Base-by-base conservation (phyloP, 2,797 vertebrate species). In the Channa striata region DNA sequence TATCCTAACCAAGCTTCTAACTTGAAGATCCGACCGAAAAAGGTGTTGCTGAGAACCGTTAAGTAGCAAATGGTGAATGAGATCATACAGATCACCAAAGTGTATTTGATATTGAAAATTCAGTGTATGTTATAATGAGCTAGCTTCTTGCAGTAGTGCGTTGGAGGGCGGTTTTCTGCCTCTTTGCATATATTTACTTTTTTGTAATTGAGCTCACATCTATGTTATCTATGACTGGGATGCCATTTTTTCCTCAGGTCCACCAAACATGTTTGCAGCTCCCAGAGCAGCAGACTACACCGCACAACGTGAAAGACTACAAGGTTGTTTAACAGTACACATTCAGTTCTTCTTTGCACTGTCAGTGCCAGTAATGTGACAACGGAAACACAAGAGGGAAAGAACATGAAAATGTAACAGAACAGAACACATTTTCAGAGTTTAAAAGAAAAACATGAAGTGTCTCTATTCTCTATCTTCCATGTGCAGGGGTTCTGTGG, bases 381-480 rank as follows among this genome's bases (percentile, higher is more conserved):
- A 40, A 88, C 75, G 84, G 65, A 12, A 40, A 87, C 77, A 87
- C 74, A 19, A 66, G 25, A 83, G 64, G 72, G 70, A 85, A 70
- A 69, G 42, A 67, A 74, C 16, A 77, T 52, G 56, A 79, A 74
- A 74, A 70, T 21, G 72, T 62, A 88, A 80, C 58, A 79, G 70
- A 70, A 84, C 57, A 77, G 54, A 53, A 75, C 46, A 77, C 5
- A 36, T 65, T 68, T 74, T 54, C 66, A 78, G 70, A 72, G 53
- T 66, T 30, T 65, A 82, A 85, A 82, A 77, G 78, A 84, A 83
- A 78, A 74, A 81, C 74, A 88, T 89, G 90, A 92, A 92, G 82
- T 92, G 90, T 91, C 85, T 87, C 76, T 90, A 89, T 89, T 86
- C 84, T 88, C 68, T 78, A 72, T 68, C 68, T 52, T 80, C 78